Evolutionary conservation across 1,140 invertebrate species (phyloP), one percentile per base, ranked within the genome.

Genomic region (Aphis craccivora): DNA sequence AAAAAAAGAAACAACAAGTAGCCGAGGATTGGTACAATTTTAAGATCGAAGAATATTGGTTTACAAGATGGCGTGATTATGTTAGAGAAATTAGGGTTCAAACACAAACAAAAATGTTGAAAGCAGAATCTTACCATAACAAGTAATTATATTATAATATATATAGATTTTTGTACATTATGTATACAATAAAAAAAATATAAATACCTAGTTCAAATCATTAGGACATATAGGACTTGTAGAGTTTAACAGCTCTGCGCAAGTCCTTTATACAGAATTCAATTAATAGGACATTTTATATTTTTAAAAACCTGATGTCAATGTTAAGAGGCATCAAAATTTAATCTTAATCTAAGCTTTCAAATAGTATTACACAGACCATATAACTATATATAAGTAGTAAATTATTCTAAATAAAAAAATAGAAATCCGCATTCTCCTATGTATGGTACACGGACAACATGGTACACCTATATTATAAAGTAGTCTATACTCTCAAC

Each of bases 1-100:
- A 25, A 9, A 87, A 53, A 67, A 91, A 48, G n/a, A 86, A 94
- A 60, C 20, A 91, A 92, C 93, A 94, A 94, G 93, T 94, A 88
- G 93, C 93, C 0, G 93, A 94, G 37, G 93, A 94, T 92, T 94
- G 90, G 60, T 25, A 67, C 14, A 86, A 92, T 92, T 60, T 91
- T 53, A 94, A 94, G 51, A 60, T 92, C 0, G 53, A 83, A 84
- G 93, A 94, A 87, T 84, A 37, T 86, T 87, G 43, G 53, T 94
- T 94, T 86, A 37, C 76, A 25, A 37, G 40, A 92, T 94, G 93
- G 93, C 51, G 48, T 37, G 30, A 53, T 30, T 92, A 86, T 67
- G 23, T 37, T 25, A 94, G 30, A 2, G 20, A 92, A 91, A 67
- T 91, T 40, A 40, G 67, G n/a, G 30, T 53, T 55, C 55, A 86